Evolutionary conservation across 2,797 vertebrate genomes (phyloP), one percentile per base, ranked within the genome.

Genomic region (Morelia viridis): DNA sequence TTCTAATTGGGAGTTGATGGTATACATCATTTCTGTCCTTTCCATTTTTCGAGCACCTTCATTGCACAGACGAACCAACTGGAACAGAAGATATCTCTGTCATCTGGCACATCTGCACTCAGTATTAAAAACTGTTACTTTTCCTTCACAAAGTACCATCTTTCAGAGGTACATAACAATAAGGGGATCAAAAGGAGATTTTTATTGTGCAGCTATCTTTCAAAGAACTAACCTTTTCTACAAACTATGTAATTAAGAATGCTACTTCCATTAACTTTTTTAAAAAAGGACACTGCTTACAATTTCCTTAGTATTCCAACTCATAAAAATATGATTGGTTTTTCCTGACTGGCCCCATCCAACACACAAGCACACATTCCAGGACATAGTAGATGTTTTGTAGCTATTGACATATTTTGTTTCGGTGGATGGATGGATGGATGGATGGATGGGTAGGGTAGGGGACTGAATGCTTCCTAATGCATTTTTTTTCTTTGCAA

Each of bases 21-120:
- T 99, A 94, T 99, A 99, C 99, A 99, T 99, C 99, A 99, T 99
- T 95, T 99, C 99, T 0, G 98, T 99, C 95, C 99, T 98, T 93
- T 99, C 99, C 99, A 99, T 99, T 17, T 97, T 99, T 76, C 98
- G 98, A 91, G 99, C 99, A 0, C 99, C 99, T 97, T 99, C 99
- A 1, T 99, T 99, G 93, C 99, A 99, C 60, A 99, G 98, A 15
- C 99, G 98, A 26, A 99, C 99, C 94, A 99, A 97, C 99, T 99
- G 94, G 31, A 28, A 9, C 76, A 90, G 90, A 90, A 50, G 11
- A 87, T 15, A 19, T 53, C 80, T 7, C 28, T 80, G n/a, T 83
- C 46, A 92, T 13, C n/a, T 19, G 17, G 56, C 17, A 5, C 35
- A 62, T 90, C 58, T 60, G 3, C 80, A 83, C 2, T 65, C 26